A percentile compares a stretch with the other conserved stretches of the same genome.
phyloP scores from a whole-genome alignment of 2,113 vertebrate species.

The Oxygymnocypris stewartii region DNA sequence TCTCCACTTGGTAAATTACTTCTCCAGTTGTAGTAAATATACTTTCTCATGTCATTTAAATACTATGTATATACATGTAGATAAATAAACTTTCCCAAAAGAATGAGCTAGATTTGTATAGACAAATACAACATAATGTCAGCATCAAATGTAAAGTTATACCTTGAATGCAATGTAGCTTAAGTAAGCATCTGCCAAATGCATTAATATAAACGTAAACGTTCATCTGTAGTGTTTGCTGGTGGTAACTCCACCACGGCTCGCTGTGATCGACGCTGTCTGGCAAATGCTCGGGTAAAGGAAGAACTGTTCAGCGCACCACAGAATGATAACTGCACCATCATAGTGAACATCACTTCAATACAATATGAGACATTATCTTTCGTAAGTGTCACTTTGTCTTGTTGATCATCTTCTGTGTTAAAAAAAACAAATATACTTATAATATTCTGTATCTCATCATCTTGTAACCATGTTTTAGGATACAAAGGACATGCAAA shows the following conservation, averaged over 20 bases:
- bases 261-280: conserved; percentile 65
- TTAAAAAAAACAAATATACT: neutral
- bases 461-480: conserved; percentile 27
- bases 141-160: too few species aligned
- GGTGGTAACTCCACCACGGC: neutral
- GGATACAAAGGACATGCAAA: conserved; percentile 68
- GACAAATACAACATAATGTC: too few species aligned
- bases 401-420: neutral
- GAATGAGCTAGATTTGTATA: too few species aligned
- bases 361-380: conserved; percentile 68
- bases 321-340: conserved; percentile 62
- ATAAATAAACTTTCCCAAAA: too few species aligned
- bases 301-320: conserved; percentile 60
- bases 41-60: neutral
- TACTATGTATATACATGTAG: too few species aligned
- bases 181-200: too few species aligned
- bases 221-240: neutral
- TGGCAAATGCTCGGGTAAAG: conserved; percentile 62
- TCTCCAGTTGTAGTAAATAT: neutral
- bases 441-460: neutral
- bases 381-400: conserved; percentile 64
- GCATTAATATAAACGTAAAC: too few species aligned
- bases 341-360: conserved; percentile 49
- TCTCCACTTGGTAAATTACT: neutral
- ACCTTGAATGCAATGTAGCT: too few species aligned